phyloP scores from a whole-genome alignment of 2,113 vertebrate species.

The Notiomystis cincta region DNA sequence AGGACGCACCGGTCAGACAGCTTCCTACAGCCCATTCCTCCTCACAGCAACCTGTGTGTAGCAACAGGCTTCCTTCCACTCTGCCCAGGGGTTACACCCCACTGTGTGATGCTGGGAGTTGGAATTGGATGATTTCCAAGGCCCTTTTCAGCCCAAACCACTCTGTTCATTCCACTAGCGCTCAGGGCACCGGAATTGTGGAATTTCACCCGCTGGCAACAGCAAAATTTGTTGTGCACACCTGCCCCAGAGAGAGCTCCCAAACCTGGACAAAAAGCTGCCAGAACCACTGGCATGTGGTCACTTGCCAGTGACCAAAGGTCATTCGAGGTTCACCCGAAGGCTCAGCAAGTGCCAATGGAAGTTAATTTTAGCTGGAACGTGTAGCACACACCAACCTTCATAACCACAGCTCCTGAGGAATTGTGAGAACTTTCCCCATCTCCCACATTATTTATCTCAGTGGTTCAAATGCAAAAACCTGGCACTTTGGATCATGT shows the following conservation, averaged over 20 bases:
- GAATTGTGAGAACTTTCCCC: not conserved
- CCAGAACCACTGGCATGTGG: not conserved
- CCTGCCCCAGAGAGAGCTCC: not conserved
- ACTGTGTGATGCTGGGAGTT: not conserved
- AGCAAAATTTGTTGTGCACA: not conserved
- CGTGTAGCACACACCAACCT: not conserved
- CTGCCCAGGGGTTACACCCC: not conserved
- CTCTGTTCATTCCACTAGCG: not conserved
- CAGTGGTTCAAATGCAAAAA: not conserved
- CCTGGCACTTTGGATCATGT: not conserved
- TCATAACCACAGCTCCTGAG: not conserved
- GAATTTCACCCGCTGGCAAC: not conserved
- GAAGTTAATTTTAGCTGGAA: not conserved
- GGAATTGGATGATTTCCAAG: not conserved
- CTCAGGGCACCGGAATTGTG: not conserved
- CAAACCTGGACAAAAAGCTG: not conserved
- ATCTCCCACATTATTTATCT: not conserved
- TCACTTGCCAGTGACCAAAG: not conserved
- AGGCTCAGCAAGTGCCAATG: not conserved
- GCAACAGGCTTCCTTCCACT: not conserved
- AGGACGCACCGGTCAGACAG: not conserved
- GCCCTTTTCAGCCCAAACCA: not conserved
- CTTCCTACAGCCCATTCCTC: not conserved
- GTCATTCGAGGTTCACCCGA: not conserved
- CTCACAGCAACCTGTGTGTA: not conserved